Percentiles rank a stretch among this genome's conserved stretches.
These are phyloP conservation scores for Phortica magna DNA, from an alignment of 2,888 invertebrate species.

Conservation along the genomic window DNA sequence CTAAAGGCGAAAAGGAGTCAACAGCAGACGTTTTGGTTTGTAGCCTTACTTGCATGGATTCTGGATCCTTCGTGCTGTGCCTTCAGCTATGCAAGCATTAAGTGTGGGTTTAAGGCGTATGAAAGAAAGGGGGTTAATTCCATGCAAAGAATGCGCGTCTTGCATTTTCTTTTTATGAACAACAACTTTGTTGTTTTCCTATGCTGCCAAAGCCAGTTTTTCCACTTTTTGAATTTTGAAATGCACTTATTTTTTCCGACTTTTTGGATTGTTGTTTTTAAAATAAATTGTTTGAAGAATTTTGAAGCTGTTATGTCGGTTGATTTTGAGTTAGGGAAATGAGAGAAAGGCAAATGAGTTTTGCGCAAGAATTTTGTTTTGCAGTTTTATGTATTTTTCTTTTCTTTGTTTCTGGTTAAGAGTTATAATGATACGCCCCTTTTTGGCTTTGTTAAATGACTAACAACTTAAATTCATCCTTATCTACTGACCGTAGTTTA, in stretches of 20 bases:
- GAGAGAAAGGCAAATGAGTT: background rate
- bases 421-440: background rate
- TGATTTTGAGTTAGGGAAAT: background rate
- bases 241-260: constrained; percentile 45
- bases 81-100: too few relatives aligned
- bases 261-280: constrained; percentile 26
- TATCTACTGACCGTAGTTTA: background rate
- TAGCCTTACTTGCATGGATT: background rate
- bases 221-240: constrained; percentile 57
- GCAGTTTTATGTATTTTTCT: background rate
- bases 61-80: constrained; percentile 20
- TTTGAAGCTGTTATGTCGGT: constrained; percentile 15
- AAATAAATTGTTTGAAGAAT: constrained; percentile 18
- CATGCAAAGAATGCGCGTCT: constrained; percentile 47
- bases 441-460: too few relatives aligned
- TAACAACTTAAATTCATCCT: background rate
- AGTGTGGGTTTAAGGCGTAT: too few relatives aligned
- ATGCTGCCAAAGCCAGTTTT: constrained; percentile 55
- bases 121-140: too few relatives aligned
- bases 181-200: background rate
- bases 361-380: background rate
- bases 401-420: background rate
- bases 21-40: background rate
- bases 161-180: constrained; percentile 46
- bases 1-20: constrained; percentile 45